Evolutionary conservation across 2,113 vertebrate species (phyloP).

Genomic region (Misgurnus anguillicaudatus): DNA sequence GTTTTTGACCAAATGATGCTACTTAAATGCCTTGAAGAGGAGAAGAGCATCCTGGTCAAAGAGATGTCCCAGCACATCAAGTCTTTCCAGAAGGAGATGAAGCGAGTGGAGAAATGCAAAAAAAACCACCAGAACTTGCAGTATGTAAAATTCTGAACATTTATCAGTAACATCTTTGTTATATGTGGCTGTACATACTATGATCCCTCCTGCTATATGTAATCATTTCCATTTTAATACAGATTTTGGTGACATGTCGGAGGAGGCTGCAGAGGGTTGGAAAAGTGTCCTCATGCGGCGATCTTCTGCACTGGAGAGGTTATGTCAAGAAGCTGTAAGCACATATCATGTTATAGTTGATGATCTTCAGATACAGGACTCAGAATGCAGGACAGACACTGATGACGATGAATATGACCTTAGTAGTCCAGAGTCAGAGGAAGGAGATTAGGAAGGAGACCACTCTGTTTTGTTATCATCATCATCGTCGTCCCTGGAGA

Average conservation of each 20-base stretch:
- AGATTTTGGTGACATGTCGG: too few species aligned
- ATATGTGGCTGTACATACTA: too few species aligned
- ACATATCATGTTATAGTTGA: too few species aligned
- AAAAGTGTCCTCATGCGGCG: too few species aligned
- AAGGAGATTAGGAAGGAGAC: not conserved
- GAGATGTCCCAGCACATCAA: not conserved
- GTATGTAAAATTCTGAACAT: not conserved
- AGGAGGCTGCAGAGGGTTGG: too few species aligned
- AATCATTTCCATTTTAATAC: too few species aligned
- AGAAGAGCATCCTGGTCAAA: not conserved
- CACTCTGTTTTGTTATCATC: not conserved
- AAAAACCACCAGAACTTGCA: not conserved
- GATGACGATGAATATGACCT: not conserved
- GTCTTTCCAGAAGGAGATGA: not conserved
- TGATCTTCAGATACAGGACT: not conserved
- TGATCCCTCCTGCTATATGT: too few species aligned
- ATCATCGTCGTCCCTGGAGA: not conserved
- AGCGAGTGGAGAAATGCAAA: not conserved
- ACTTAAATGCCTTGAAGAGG: not conserved
- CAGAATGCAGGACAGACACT: not conserved
- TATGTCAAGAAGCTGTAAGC: too few species aligned
- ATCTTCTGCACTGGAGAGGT: too few species aligned
- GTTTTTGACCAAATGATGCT: not conserved
- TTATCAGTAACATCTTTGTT: too few species aligned
- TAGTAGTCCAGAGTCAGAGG: not conserved